Evolutionary conservation across 2,888 invertebrate genomes (phyloP).

Genomic region (Tipula helvola): DNA sequence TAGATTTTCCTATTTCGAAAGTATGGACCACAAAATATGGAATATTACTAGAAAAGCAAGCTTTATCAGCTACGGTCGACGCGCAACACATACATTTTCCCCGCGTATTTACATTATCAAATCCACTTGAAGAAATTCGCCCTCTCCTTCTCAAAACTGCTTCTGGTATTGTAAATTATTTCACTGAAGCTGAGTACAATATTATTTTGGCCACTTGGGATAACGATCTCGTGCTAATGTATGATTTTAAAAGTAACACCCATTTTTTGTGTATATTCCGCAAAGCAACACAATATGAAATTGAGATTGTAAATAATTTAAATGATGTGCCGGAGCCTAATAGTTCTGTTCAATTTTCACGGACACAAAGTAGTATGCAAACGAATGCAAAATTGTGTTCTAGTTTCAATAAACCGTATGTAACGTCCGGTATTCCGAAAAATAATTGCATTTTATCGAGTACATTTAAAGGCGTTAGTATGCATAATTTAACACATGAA

Average conservation of each 20-base stretch:
- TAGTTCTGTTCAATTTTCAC: background rate
- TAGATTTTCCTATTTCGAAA: constrained; percentile 68
- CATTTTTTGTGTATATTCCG: constrained; percentile 77
- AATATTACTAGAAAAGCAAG: constrained; percentile 65
- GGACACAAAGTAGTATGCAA: background rate
- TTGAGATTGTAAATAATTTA: constrained; percentile 20
- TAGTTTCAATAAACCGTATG: background rate
- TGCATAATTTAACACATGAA: constrained; percentile 23
- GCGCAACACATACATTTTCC: constrained; percentile 45
- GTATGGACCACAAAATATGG: constrained; percentile 81
- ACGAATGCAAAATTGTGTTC: background rate
- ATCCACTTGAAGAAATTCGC: constrained; percentile 83
- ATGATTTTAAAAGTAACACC: constrained; percentile 59
- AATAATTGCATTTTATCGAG: background rate
- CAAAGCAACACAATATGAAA: constrained; percentile 62
- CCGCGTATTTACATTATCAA: constrained; percentile 71
- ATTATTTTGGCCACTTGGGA: constrained; percentile 65
- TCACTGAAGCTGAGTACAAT: constrained; percentile 46
- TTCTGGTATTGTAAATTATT: constrained; percentile 42
- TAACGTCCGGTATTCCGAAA: background rate
- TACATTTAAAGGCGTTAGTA: background rate
- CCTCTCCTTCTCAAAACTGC: constrained; percentile 65
- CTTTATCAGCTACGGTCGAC: constrained; percentile 29
- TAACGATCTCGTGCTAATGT: constrained; percentile 71
- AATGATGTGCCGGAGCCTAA: background rate